These are phyloP conservation scores for human (Homo sapiens) DNA, from an alignment of 2,113 vertebrate species.

Conservation along the genomic window GRCh38 chr2:58225501-58226000, in stretches of 20 bases:
- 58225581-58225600: not conserved
- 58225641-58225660: not conserved
- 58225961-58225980: not conserved
- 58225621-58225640: not conserved
- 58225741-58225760: not conserved
- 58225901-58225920: not conserved
- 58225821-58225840: not conserved
- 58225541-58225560: not conserved
- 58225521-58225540: not conserved
- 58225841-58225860: not conserved
- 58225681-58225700: not conserved
- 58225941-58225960: not conserved
- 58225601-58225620: not conserved
- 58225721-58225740: not conserved
- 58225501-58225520: not conserved
- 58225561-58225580: not conserved
- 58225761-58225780: slow-evolving; percentile 17
- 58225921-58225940: not conserved
- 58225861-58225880: not conserved
- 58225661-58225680: not conserved
- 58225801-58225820: not conserved
- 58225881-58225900: not conserved
- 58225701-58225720: not conserved
- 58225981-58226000: not conserved
- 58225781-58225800: not conserved